A percentile compares a stretch with the other conserved stretches of the same genome.
Conservation (phyloP, 2,797 vertebrate species). For the Sebastolobus altivelis region DNA sequence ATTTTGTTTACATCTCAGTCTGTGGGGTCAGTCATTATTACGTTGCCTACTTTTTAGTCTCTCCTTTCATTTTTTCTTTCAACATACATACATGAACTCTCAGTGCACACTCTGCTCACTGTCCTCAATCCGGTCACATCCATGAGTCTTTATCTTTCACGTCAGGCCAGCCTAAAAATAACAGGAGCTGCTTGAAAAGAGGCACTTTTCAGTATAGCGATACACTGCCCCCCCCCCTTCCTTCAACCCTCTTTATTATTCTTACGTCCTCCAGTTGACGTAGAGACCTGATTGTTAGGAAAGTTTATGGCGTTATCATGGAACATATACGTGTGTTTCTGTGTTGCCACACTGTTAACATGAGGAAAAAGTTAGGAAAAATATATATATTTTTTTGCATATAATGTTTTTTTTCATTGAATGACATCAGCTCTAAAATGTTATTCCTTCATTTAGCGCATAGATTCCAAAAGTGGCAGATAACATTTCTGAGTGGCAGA, state of each 20-base stretch:
- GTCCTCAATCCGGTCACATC: slow-evolving; percentile 23
- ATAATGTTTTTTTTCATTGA: neutral
- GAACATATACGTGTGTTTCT: neutral
- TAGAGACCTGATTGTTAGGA: neutral
- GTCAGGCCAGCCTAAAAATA: slow-evolving; percentile 50
- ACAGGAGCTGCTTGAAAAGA: slow-evolving; percentile 29
- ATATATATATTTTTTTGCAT: no score
- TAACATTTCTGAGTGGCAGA: neutral
- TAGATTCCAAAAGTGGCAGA: no score
- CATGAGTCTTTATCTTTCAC: slow-evolving; percentile 29
- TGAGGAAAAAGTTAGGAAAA: no score
- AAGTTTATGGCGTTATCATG: neutral
- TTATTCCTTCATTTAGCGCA: no score
- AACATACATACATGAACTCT: neutral
- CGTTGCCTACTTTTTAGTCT: neutral
- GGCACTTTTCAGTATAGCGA: neutral
- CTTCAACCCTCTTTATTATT: neutral
- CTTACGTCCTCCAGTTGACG: slow-evolving; percentile 13
- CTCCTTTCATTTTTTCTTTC: neutral
- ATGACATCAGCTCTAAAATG: neutral
- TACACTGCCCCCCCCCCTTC: neutral
- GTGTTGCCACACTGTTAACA: neutral
- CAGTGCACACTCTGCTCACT: neutral
- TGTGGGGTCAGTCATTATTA: neutral
- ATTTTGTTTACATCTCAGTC: slow-evolving; percentile 15